A percentile compares a stretch with the other conserved stretches of the same genome.
phyloP scores from a whole-genome alignment of 1,140 invertebrate genomes.

The Meloidogyne floridensis region DNA sequence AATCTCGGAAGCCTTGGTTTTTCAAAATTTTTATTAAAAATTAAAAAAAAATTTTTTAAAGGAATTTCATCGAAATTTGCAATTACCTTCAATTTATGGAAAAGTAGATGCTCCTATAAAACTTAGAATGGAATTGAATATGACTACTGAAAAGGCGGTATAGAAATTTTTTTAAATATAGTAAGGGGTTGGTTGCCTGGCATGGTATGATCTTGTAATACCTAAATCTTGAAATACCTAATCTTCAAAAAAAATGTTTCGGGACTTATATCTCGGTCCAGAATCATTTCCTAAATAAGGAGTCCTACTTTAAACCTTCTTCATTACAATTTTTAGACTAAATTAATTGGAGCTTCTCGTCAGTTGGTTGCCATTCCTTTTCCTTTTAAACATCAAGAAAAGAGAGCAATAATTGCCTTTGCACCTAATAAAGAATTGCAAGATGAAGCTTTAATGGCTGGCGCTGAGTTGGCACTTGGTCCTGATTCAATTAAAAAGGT shows the following conservation, averaged over 20 bases:
- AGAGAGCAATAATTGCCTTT: conserved; percentile 63
- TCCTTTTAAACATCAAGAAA: conserved; percentile 61
- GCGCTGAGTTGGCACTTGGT: conserved; percentile 62
- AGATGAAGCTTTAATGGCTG: conserved; percentile 54
- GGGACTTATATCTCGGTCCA: no score
- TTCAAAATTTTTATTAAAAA: conserved; percentile 10
- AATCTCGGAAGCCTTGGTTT: conserved; percentile 30
- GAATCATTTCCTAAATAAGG: no score
- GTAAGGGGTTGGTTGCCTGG: no score
- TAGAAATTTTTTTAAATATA: no score
- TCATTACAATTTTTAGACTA: conserved; percentile 52
- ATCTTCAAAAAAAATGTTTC: no score
- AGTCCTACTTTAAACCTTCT: conserved; percentile 9
- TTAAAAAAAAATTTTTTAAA: conserved; percentile 30
- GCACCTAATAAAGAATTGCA: conserved; percentile 48
- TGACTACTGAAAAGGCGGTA: conserved; percentile 61
- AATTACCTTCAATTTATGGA: conserved; percentile 62
- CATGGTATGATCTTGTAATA: no score
- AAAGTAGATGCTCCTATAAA: conserved; percentile 57
- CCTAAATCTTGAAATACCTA: no score
- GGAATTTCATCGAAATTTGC: conserved; percentile 48
- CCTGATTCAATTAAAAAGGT: conserved; percentile 63
- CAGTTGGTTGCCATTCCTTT: conserved; percentile 60
- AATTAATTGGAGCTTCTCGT: conserved; percentile 57
- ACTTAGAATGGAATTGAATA: conserved; percentile 60